Percentiles rank a stretch among this genome's conserved stretches.
Conservation (phyloP, 2,113 vertebrate species). For the Phalacrocorax brasilianus region DNA sequence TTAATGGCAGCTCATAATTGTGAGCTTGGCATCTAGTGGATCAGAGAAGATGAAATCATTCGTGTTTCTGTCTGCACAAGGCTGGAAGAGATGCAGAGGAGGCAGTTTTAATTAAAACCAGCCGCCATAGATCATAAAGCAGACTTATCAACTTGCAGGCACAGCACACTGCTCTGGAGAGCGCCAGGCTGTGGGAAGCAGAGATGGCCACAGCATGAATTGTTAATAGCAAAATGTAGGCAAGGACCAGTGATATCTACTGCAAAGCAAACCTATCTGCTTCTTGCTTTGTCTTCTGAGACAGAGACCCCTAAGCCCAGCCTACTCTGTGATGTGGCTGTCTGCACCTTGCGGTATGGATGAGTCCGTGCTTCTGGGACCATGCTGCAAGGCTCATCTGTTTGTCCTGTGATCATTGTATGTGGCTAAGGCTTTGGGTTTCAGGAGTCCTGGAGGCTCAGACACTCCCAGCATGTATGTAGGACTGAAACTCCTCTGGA, state of each 20-base stretch:
- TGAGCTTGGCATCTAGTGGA: not conserved
- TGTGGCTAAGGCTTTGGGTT: not conserved
- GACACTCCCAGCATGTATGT: fast-evolving
- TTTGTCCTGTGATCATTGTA: fast-evolving
- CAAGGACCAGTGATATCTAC: not conserved
- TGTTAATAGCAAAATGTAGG: fast-evolving
- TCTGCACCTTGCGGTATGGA: fast-evolving
- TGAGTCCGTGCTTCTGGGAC: fast-evolving
- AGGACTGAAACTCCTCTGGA: not conserved
- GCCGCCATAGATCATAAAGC: not conserved
- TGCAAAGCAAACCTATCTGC: not conserved
- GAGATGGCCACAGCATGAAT: not conserved
- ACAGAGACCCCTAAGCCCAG: not conserved
- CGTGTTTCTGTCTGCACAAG: not conserved
- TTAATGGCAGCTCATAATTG: not conserved
- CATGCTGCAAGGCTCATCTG: fast-evolving
- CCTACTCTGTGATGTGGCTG: fast-evolving
- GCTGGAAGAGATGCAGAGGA: not conserved
- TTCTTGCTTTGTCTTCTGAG: not conserved
- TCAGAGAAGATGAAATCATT: not conserved
- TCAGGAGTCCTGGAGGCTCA: not conserved
- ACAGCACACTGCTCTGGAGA: fast-evolving
- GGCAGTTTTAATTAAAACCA: constrained; percentile 50
- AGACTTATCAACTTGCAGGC: not conserved
- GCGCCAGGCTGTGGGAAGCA: not conserved